Percentiles rank a stretch among this genome's conserved stretches.
Evolutionary conservation across 2,888 invertebrate species (phyloP).

Genomic region (Ischnus inquisitorius): DNA sequence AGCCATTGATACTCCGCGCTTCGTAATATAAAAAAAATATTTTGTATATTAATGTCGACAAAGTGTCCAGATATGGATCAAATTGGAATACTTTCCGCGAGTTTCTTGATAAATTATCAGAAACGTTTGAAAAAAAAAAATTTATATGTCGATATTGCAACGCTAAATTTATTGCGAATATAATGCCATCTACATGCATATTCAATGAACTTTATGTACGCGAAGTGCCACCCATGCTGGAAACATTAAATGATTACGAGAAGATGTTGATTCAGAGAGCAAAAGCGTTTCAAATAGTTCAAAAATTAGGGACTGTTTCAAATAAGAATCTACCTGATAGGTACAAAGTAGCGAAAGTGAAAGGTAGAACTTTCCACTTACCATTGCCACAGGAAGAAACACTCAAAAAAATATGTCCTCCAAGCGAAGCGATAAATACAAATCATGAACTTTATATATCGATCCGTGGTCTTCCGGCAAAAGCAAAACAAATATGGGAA

Average conservation of each 20-base stretch:
- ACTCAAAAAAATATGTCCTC: conserved; percentile 76
- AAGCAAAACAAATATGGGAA: conserved; percentile 75
- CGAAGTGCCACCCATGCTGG: conserved; percentile 66
- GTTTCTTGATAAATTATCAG: too few species aligned
- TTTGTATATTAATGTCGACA: not conserved
- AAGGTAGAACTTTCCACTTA: conserved; percentile 78
- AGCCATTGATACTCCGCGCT: conserved; percentile 52
- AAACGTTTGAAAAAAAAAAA: too few species aligned
- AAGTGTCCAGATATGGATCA: conserved; percentile 17
- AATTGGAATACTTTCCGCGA: not conserved
- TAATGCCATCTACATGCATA: conserved; percentile 74
- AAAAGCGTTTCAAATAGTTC: conserved; percentile 81
- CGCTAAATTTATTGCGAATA: conserved; percentile 67
- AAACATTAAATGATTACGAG: conserved; percentile 71
- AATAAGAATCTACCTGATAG: conserved; percentile 76
- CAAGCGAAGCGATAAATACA: conserved; percentile 73
- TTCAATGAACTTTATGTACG: conserved; percentile 72
- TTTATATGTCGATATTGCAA: too few species aligned
- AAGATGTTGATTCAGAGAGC: conserved; percentile 77
- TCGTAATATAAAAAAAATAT: conserved; percentile 46
- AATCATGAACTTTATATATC: conserved; percentile 78
- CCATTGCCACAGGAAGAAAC: conserved; percentile 80
- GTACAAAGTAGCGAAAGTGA: conserved; percentile 70
- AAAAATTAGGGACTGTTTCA: conserved; percentile 76
- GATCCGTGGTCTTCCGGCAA: conserved; percentile 77